Base-by-base conservation (phyloP, 1,140 invertebrate genomes). In the Drosophila athabasca region DNA sequence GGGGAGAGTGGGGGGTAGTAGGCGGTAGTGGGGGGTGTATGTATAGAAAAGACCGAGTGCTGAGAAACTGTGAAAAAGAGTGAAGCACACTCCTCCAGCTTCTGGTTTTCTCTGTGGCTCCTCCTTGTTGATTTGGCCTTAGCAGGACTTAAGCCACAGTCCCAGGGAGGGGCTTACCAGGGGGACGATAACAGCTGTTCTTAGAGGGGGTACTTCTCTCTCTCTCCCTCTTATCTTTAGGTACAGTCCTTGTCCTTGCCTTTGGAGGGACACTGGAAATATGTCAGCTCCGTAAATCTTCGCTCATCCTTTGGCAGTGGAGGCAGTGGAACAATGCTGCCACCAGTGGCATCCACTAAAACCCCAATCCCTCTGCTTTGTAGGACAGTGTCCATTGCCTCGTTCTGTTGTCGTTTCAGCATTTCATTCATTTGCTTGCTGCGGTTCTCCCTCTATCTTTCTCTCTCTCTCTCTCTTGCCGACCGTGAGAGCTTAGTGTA, bases 391-490 rank as follows among this genome's bases (percentile, higher is more conserved):
- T 76, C 67, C 72, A 59, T 29, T 67, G 35, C 45, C 59, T 45
- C 70, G 54, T 45, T 70, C 58, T 68, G 74, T 55, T 60, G 76
- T 50, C 59, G 50, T 68, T 71, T 51, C 58, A 59, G 59, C 75
- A 78, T 87, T 85, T 81, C 4, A 26, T 88, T 82, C 83, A 87
- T 87, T 87, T 88, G 79, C 79, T 76, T 11, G 35, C 78, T 88
- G 78, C 66, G 82, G 69, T 79, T 87, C 79, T 75, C 53, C 5
- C 35, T 39, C 11, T 13, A 9, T 13, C 35, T 39, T 50, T 13
- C 35, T 39, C 11, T 13, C 35, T 39, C 35, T 39, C 31, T 35
- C 31, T 9, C 31, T 9, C 7, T 1, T 0, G 31, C 9, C 3
- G 9, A 48, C 44, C 69, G 24, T 5, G 41, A 51, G 13, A 82